Conservation (phyloP, 2,797 vertebrate species). For the Carduelis carduelis region DNA sequence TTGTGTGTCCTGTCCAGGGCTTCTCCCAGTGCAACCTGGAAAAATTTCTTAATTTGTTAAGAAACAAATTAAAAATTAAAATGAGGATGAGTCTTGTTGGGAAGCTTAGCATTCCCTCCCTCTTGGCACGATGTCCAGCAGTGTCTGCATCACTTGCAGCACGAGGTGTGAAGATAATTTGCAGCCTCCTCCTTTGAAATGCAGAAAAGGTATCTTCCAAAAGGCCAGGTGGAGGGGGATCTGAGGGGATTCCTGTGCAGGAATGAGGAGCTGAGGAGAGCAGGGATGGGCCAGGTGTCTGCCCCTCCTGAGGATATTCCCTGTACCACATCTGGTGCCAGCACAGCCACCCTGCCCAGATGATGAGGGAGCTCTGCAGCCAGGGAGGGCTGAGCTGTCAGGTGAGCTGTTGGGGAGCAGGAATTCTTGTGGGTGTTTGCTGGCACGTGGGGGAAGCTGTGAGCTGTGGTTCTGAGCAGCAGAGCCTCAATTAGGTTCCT, state of each 20-base stretch:
- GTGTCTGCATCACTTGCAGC: background rate
- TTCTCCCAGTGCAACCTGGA: background rate
- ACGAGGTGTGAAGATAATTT: background rate
- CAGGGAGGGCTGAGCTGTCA: slow-evolving; percentile 48
- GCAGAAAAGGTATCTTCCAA: background rate
- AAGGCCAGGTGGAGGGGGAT: background rate
- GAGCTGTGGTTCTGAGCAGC: slow-evolving; percentile 21
- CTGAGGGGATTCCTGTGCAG: background rate
- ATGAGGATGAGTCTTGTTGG: background rate
- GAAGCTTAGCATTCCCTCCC: background rate
- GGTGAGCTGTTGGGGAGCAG: slow-evolving; percentile 18
- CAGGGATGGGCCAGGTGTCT: slow-evolving; percentile 23
- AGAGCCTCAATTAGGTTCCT: slow-evolving; percentile 9
- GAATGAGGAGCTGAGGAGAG: background rate
- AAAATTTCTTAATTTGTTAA: too few relatives aligned
- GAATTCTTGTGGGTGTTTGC: background rate
- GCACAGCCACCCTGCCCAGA: slow-evolving; percentile 6
- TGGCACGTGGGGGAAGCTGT: slow-evolving; percentile 40
- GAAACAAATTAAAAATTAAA: too few relatives aligned
- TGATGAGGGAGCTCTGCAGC: background rate
- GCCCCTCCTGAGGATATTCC: slow-evolving; percentile 33
- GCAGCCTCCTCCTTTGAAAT: background rate
- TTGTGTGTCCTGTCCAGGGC: background rate
- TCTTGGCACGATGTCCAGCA: background rate
- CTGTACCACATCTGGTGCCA: slow-evolving; percentile 55